Percentiles rank a stretch among this genome's conserved stretches.
phyloP scores from a whole-genome alignment of 2,888 invertebrate species.

The Eupithecia subumbrata region DNA sequence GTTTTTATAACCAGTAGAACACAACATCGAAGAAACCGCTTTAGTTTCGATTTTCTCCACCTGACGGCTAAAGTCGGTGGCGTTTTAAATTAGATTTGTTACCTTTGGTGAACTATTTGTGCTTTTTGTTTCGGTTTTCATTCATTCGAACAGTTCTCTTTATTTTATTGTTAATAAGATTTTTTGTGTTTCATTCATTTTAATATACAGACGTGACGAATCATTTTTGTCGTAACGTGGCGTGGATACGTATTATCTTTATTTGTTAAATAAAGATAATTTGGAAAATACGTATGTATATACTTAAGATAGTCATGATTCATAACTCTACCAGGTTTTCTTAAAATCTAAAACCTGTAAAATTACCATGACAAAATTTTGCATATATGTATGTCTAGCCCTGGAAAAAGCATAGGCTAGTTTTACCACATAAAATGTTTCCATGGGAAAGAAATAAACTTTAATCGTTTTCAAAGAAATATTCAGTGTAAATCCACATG shows the following conservation, averaged over 20 bases:
- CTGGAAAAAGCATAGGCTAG: too few relatives aligned
- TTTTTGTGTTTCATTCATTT: slow-evolving; percentile 9
- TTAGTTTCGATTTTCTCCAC: slow-evolving; percentile 5
- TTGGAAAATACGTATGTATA: background rate
- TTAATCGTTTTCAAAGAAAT: too few relatives aligned
- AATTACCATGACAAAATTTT: too few relatives aligned
- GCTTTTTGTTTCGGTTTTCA: slow-evolving; percentile 29
- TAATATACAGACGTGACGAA: background rate
- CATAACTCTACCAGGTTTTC: too few relatives aligned
- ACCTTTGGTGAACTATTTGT: slow-evolving; percentile 25
- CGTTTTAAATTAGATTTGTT: slow-evolving; percentile 41
- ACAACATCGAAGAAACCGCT: background rate
- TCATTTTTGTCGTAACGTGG: background rate
- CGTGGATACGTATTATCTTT: too few relatives aligned
- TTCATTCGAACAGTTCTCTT: slow-evolving; percentile 17
- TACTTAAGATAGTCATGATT: background rate
- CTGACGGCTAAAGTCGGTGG: background rate
- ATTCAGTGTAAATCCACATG: too few relatives aligned
- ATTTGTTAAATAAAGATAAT: too few relatives aligned
- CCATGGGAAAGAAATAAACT: too few relatives aligned
- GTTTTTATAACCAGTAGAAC: background rate
- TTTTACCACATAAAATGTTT: too few relatives aligned
- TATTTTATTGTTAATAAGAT: slow-evolving; percentile 2
- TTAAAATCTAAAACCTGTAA: too few relatives aligned
- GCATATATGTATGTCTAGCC: too few relatives aligned